A percentile compares a stretch with the other conserved stretches of the same genome.
These are phyloP conservation scores for Setipinna tenuifilis DNA, from an alignment of 2,797 vertebrate species.

Conservation along the genomic window DNA sequence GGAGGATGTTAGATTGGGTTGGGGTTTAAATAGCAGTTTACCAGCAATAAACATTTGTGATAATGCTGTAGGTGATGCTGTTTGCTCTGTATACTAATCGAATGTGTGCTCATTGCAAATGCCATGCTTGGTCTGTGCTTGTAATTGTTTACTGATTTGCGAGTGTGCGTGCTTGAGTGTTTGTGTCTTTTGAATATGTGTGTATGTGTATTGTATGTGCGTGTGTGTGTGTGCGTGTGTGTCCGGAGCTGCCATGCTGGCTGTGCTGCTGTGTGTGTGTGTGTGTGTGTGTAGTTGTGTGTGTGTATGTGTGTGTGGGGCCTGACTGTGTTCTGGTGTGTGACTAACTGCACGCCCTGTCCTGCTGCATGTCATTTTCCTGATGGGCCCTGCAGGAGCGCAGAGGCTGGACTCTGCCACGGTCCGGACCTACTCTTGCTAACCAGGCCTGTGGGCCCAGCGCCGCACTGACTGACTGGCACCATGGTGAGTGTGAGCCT, in stretches of 20 bases:
- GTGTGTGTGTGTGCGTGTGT: slow-evolving; percentile 17
- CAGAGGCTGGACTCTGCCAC: slow-evolving; percentile 96
- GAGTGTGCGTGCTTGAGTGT: not conserved
- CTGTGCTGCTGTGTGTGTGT: slow-evolving; percentile 21
- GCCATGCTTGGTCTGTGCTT: not conserved
- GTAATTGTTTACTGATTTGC: not conserved
- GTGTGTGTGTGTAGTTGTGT: slow-evolving; percentile 4
- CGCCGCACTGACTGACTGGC: slow-evolving; percentile 50
- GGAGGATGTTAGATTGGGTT: not conserved
- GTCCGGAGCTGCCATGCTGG: not conserved
- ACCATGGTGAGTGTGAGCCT: slow-evolving; percentile 46
- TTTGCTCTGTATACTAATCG: not conserved
- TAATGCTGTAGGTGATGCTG: not conserved
- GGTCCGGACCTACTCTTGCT: slow-evolving; percentile 99
- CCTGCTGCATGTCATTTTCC: slow-evolving; percentile 81
- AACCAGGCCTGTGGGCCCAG: slow-evolving; percentile 68
- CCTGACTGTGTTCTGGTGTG: slow-evolving; percentile 34
- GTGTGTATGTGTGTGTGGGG: slow-evolving; percentile 10
- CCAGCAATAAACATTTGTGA: not conserved
- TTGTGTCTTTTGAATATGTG: not conserved
- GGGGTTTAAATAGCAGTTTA: not conserved
- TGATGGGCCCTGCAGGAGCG: slow-evolving; percentile 81
- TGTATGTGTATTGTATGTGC: not conserved
- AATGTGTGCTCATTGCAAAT: slow-evolving; percentile 8
- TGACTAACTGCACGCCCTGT: slow-evolving; percentile 88